Conservation (phyloP, 2,113 vertebrate species). For the Notarius lentiginosus region DNA sequence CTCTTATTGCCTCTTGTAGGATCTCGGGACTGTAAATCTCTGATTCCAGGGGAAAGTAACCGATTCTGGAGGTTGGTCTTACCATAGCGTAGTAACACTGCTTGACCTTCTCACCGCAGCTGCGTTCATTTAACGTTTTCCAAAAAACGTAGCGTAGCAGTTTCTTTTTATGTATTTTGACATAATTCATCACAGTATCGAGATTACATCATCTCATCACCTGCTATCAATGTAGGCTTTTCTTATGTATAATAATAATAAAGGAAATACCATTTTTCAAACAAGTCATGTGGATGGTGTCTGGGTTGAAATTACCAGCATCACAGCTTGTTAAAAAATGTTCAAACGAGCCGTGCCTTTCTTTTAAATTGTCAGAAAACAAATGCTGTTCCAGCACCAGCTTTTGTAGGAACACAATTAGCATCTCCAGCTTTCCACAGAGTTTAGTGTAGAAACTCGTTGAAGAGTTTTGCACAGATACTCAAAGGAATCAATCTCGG, state of each 20-base stretch:
- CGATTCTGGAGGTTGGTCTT: not conserved
- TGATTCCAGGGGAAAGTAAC: not conserved
- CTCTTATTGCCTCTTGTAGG: not conserved
- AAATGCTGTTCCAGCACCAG: not conserved
- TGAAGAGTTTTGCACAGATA: not conserved
- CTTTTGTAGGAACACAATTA: not conserved
- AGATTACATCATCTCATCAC: not conserved
- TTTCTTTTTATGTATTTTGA: not conserved
- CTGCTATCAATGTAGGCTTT: not conserved
- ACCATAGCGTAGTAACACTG: not conserved
- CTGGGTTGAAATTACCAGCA: not conserved
- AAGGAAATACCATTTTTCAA: too few species aligned
- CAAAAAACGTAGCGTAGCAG: not conserved
- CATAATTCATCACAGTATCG: not conserved
- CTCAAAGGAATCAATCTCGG: not conserved
- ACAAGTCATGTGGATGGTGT: not conserved
- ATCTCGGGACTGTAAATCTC: not conserved
- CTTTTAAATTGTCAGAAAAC: slow-evolving; percentile 5
- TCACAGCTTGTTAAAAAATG: slow-evolving; percentile 5
- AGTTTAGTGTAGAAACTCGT: not conserved
- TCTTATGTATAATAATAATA: not conserved
- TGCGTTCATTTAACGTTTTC: not conserved
- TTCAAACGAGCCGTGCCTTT: not conserved
- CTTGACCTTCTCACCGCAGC: not conserved
- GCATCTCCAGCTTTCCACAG: not conserved